Base-by-base conservation (phyloP, 2,797 vertebrate genomes). In the Tamandua tetradactyla region DNA sequence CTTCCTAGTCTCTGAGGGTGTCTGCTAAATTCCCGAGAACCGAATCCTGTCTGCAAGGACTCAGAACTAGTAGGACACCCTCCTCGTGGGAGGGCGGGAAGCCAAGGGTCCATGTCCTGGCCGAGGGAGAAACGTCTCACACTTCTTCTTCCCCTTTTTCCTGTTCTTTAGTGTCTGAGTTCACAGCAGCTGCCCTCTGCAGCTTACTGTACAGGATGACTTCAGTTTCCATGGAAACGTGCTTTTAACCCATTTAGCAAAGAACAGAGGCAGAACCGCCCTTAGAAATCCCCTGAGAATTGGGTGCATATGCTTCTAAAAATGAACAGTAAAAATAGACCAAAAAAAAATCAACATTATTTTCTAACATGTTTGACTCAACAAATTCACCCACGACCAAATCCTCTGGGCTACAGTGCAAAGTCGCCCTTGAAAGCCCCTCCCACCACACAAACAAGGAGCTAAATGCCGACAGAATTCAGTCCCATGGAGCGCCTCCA, bases 351-450 rank as follows among this genome's bases (percentile, higher is more conserved):
- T 18, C 18, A 59, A 32, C 47, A 35, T 15, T 15, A 32, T 17
- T 91, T 85, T 87, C 27, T 35, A 52, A 72, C 47, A 47, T 22
- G 3, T 42, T 23, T 61, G 4, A 52, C 23, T 32, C 49, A 27
- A 85, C 40, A 42, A 2, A 64, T 14, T 62, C 17, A 14, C 11
- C 59, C 25, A 14, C 2, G 3, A 86, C 9, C 37, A 35, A 68
- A 3, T 37, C 55, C 37, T 76, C 76, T 37, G 37, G 2, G 15
- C 52, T 47, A 44, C 7, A 69, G 40, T 87, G 85, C 91, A 97
- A 92, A 90, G 75, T 80, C 92, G 85, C 4, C 20, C 40, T 91
- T 96, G 84, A 87, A 95, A 94, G 94, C 89, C 96, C 89, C 96
- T 96, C 79, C 86, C 40, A 7, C 47, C 89, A 86, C 32, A 81